Evolutionary conservation across 2,888 invertebrate species (phyloP), one percentile per base, ranked within the genome.

Genomic region (Lacanobia oleracea): DNA sequence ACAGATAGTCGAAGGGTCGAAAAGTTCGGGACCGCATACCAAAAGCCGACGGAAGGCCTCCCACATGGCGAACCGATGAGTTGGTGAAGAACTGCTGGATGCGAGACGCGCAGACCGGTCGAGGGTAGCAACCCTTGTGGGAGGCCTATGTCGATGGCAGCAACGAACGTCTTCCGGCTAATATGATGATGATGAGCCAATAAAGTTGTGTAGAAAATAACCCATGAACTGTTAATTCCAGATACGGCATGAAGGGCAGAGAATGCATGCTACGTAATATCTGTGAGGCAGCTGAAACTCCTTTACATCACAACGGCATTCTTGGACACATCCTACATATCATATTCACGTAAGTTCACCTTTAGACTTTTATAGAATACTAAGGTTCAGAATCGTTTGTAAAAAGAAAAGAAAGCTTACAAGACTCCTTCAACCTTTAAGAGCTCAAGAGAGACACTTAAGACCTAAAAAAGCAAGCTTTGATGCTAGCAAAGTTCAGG

Each of bases 251-350:
- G 95, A 94, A 96, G 83, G 97, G 97, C 43, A 96, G 94, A 73
- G 95, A 96, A 70, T 98, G 98, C 86, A 93, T 98, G 90, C 91
- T 97, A 81, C 95, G 97, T 59, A 97, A 97, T 83, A 97, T 98
- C 85, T 98, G 98, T 88, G 97, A 97, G 89, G 96, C 97, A n/a
- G 96, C 97, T n/a, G 97, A 97, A 81, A 96, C 95, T 0, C 97
- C 97, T 0, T 92, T 97, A 7, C 92, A 93, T 72, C 96, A 96
- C 87, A 97, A 97, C 89, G 97, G 97, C 1, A 95, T 98, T 33
- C 87, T 97, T 66, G 97, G 98, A 33, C 97, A 97, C 86, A 94
- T 98, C 75, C 93, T 98, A 90, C 97, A 97, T 86, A 96, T 97
- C 64, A 92, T 98, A 83, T 97, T 98, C 87, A 97, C 97, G 98